Conservation (phyloP, 2,888 invertebrate species). For the Maniola hyperantus region DNA sequence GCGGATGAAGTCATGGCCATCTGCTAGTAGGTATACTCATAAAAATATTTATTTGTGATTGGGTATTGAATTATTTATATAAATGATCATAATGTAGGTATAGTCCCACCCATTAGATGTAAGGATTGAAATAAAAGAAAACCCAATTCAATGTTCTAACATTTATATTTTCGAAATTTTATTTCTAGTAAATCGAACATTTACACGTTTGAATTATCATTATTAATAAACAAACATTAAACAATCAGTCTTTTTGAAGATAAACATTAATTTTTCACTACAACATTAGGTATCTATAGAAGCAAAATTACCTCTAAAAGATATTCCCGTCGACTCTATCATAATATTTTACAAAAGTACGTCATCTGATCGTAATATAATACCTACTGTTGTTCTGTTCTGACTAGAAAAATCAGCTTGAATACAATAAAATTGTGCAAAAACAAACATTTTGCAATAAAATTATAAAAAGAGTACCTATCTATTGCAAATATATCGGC, state of each 20-base stretch:
- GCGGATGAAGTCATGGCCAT: no score
- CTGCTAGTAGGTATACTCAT: no score
- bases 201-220: constrained; percentile 52
- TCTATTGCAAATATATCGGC: constrained; percentile 9
- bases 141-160: constrained; percentile 54
- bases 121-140: constrained; percentile 3
- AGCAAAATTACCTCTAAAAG: constrained; percentile 37
- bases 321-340: constrained; percentile 32
- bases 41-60: no score
- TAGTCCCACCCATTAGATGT: neutral
- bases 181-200: constrained; percentile 68
- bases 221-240: constrained; percentile 62
- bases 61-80: no score
- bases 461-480: neutral
- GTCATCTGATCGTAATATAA: neutral
- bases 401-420: neutral
- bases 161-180: constrained; percentile 69
- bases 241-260: constrained; percentile 81
- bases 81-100: no score
- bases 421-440: constrained; percentile 3
- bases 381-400: no score
- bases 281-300: constrained; percentile 36
- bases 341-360: constrained; percentile 29
- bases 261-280: constrained; percentile 54
- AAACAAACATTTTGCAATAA: neutral